A percentile compares a stretch with the other conserved stretches of the same genome.
phyloP scores from a whole-genome alignment of 2,113 vertebrate species.

The Zapornia atra region DNA sequence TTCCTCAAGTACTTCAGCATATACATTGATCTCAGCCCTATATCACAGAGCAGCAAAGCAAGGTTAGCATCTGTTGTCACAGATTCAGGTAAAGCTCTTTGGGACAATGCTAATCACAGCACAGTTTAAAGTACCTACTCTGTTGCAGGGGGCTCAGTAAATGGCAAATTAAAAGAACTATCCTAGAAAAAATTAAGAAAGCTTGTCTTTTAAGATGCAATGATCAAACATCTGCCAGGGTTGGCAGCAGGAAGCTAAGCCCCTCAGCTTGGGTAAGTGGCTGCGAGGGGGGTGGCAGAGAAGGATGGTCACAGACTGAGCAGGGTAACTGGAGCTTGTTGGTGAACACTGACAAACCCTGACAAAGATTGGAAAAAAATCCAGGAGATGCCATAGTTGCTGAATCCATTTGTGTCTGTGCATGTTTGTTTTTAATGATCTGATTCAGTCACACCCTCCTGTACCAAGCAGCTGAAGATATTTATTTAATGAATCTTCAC shows the following conservation, averaged over 20 bases:
- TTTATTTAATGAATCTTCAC: constrained; percentile 21
- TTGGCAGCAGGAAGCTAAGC: neutral
- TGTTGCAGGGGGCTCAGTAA: neutral
- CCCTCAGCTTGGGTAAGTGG: neutral
- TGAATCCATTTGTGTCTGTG: neutral
- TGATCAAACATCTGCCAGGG: neutral
- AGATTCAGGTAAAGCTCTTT: neutral
- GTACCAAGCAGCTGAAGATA: neutral
- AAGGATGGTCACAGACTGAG: neutral
- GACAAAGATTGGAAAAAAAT: neutral
- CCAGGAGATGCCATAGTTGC: neutral
- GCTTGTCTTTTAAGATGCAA: neutral
- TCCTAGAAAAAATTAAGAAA: neutral
- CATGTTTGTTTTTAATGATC: neutral
- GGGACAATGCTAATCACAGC: neutral
- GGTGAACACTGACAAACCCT: neutral
- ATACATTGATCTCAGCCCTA: neutral
- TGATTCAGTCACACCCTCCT: neutral
- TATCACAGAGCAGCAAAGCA: neutral
- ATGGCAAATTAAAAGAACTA: neutral
- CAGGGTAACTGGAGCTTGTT: neutral
- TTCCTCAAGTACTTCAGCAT: neutral
- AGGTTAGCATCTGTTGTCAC: neutral
- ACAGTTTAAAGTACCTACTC: neutral
- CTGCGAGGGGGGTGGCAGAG: neutral